These are phyloP conservation scores for Botia kubotai DNA, from an alignment of 2,797 vertebrate genomes.

Conservation along the genomic window DNA sequence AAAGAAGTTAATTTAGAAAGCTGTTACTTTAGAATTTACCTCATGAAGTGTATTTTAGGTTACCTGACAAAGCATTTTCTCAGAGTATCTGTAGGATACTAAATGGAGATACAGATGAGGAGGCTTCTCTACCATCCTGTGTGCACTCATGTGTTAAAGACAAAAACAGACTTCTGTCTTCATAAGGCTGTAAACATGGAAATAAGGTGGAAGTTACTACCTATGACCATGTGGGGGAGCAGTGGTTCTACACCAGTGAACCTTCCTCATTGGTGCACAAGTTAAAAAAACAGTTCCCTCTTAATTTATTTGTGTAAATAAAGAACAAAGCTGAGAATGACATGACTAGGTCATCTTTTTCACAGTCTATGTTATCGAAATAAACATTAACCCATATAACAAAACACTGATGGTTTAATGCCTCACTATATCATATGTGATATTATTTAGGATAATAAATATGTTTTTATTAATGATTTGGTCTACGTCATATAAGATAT, in stretches of 20 bases:
- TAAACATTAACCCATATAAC: conserved; percentile 15
- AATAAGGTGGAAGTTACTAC: conserved; percentile 35
- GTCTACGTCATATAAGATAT: background rate
- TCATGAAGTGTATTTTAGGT: no score
- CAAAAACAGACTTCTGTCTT: background rate
- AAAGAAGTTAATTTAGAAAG: background rate
- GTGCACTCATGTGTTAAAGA: no score
- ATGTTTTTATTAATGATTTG: background rate
- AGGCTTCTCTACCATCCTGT: no score
- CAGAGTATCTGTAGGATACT: no score
- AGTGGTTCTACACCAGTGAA: conserved; percentile 59
- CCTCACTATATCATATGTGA: background rate
- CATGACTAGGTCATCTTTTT: conserved; percentile 61
- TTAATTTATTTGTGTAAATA: conserved; percentile 50
- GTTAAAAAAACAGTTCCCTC: conserved; percentile 62
- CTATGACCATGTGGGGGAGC: conserved; percentile 65
- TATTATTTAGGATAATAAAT: background rate
- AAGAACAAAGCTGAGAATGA: conserved; percentile 66
- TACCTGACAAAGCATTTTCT: no score
- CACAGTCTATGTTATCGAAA: conserved; percentile 47
- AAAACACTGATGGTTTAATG: background rate
- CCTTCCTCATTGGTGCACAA: background rate
- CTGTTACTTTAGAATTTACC: background rate
- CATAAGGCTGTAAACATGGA: conserved; percentile 1
- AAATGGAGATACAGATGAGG: background rate